Conservation (phyloP, 2,113 vertebrate genomes). For the Gymnocephalus cernua region DNA sequence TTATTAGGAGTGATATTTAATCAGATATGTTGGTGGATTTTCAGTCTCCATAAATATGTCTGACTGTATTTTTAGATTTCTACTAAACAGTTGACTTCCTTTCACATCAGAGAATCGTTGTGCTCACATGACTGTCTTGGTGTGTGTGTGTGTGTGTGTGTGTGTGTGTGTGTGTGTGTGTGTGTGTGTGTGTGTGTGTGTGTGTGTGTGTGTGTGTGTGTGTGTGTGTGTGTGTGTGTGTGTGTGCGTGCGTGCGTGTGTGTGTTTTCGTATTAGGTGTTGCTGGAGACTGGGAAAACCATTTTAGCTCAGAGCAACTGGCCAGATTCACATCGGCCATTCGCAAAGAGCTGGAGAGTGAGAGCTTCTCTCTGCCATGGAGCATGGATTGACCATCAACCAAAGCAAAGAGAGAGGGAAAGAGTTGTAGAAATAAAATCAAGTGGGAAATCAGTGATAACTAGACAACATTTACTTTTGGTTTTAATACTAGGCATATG, state of each 20-base stretch:
- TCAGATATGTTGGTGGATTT: background rate
- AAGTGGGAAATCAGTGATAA: background rate
- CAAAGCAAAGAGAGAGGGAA: background rate
- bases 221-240: no score
- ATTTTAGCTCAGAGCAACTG: slow-evolving; percentile 82
- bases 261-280: slow-evolving; percentile 76
- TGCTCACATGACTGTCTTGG: background rate
- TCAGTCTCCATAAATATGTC: background rate
- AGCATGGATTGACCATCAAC: slow-evolving; percentile 55
- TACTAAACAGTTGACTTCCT: no score
- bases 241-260: no score
- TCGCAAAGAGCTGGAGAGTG: slow-evolving; percentile 78
- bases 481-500: background rate
- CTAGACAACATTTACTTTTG: background rate
- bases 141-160: slow-evolving; percentile 1
- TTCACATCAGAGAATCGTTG: no score
- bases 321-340: slow-evolving; percentile 77
- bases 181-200: no score
- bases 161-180: no score
- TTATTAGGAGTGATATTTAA: background rate
- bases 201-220: no score
- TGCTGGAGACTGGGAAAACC: slow-evolving; percentile 86
- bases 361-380: slow-evolving; percentile 77
- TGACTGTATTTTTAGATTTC: background rate
- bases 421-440: background rate